Conservation (phyloP, 2,797 vertebrate species). For the Argya squamiceps region DNA sequence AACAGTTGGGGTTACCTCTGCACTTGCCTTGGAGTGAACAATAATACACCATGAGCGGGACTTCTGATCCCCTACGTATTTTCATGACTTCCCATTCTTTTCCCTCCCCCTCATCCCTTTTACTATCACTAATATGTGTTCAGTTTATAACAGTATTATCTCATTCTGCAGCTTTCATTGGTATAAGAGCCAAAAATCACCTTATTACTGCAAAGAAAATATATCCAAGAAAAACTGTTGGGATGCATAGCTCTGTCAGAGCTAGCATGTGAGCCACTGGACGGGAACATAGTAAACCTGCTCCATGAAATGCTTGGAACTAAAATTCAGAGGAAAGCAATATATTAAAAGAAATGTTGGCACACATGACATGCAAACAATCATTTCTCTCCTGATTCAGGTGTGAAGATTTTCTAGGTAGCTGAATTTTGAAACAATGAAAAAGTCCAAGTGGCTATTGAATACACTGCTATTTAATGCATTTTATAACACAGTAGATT, state of each 20-base stretch:
- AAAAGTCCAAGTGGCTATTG: background rate
- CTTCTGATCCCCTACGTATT: background rate
- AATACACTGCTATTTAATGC: background rate
- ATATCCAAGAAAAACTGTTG: background rate
- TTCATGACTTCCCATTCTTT: background rate
- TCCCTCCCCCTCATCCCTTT: background rate
- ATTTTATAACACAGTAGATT: background rate
- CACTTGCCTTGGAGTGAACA: background rate
- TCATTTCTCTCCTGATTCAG: background rate
- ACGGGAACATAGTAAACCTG: background rate
- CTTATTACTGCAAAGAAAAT: background rate
- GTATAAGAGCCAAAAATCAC: background rate
- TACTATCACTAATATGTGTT: background rate
- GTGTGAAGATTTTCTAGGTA: background rate
- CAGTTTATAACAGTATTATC: background rate
- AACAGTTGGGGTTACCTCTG: background rate
- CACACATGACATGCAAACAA: background rate
- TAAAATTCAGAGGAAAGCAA: background rate
- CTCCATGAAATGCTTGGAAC: background rate
- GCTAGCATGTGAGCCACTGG: background rate
- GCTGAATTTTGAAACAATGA: conserved; percentile 50
- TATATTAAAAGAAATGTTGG: background rate
- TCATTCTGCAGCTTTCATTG: background rate
- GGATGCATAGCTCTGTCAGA: background rate
- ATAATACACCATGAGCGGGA: background rate